Evolutionary conservation across 2,888 invertebrate species (phyloP).

Genomic region (Sabellastarte sp.): DNA sequence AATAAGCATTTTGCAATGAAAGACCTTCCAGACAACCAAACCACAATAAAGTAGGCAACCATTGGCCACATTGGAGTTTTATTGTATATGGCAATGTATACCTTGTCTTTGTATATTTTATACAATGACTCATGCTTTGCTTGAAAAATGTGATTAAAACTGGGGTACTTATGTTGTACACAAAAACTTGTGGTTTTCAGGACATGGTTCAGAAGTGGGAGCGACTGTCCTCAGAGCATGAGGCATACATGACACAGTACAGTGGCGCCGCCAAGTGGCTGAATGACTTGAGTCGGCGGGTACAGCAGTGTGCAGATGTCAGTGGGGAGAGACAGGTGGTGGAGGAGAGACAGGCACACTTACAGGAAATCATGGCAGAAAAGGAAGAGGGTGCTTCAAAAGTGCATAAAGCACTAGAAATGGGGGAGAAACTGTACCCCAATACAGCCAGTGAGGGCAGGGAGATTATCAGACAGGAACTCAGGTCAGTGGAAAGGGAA

Average conservation of each 20-base stretch:
- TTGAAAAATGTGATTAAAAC: too few relatives aligned
- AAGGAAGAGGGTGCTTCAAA: slow-evolving; percentile 61
- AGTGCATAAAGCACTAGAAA: slow-evolving; percentile 75
- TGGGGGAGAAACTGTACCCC: slow-evolving; percentile 87
- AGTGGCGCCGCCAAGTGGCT: slow-evolving; percentile 74
- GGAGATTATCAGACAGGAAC: slow-evolving; percentile 85
- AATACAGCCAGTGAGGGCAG: slow-evolving; percentile 94
- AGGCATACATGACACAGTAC: slow-evolving; percentile 73
- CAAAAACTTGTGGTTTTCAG: too few relatives aligned
- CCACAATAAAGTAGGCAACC: too few relatives aligned
- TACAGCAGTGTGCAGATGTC: slow-evolving; percentile 14
- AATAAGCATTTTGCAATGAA: too few relatives aligned
- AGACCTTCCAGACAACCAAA: too few relatives aligned
- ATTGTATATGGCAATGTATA: too few relatives aligned
- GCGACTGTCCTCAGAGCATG: slow-evolving; percentile 81
- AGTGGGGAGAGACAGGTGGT: slow-evolving; percentile 82
- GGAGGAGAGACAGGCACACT: slow-evolving; percentile 55
- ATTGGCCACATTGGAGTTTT: too few relatives aligned
- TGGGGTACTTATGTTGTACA: too few relatives aligned
- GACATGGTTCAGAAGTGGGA: slow-evolving; percentile 82
- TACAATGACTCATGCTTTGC: too few relatives aligned
- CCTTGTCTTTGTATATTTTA: too few relatives aligned
- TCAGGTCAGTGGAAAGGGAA: too few relatives aligned
- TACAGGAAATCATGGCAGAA: slow-evolving; percentile 17
- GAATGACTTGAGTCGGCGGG: slow-evolving; percentile 66